Evolutionary conservation across 2,797 vertebrate genomes (phyloP).

Genomic region (Sarcophilus harrisii): DNA sequence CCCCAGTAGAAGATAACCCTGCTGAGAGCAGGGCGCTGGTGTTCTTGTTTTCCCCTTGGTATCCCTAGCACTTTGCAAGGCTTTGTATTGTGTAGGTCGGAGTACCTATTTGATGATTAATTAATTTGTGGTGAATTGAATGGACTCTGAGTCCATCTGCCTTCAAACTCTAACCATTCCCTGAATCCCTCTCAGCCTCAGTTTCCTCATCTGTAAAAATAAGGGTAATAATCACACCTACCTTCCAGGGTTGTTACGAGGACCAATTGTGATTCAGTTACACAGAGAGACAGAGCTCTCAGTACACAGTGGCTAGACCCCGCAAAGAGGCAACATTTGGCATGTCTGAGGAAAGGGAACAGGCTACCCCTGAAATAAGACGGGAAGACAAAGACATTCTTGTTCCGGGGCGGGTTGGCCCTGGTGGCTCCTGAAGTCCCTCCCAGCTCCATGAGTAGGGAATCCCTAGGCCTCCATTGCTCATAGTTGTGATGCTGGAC

Average conservation of each 20-base stretch:
- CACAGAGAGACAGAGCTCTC: too few species aligned
- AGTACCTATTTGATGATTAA: neutral
- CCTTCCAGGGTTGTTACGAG: too few species aligned
- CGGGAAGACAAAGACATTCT: too few species aligned
- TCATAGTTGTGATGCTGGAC: neutral
- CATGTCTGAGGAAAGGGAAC: too few species aligned
- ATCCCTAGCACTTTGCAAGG: neutral
- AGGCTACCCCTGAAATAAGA: too few species aligned
- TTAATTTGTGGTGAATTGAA: neutral
- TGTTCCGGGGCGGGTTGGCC: neutral
- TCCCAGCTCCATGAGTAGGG: neutral
- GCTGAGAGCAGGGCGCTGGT: neutral
- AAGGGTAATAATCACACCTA: too few species aligned
- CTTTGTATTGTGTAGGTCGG: too few species aligned
- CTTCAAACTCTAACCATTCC: neutral
- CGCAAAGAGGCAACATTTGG: too few species aligned
- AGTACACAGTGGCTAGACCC: too few species aligned
- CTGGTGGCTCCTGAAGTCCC: neutral
- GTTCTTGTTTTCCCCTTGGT: neutral
- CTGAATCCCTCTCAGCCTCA: neutral
- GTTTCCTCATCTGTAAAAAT: too few species aligned
- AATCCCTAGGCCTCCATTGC: neutral
- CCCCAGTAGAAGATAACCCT: too few species aligned
- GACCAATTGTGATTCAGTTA: too few species aligned
- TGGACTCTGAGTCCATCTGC: neutral